phyloP scores from a whole-genome alignment of 2,888 invertebrate species.

The Toxonevra muliebris region DNA sequence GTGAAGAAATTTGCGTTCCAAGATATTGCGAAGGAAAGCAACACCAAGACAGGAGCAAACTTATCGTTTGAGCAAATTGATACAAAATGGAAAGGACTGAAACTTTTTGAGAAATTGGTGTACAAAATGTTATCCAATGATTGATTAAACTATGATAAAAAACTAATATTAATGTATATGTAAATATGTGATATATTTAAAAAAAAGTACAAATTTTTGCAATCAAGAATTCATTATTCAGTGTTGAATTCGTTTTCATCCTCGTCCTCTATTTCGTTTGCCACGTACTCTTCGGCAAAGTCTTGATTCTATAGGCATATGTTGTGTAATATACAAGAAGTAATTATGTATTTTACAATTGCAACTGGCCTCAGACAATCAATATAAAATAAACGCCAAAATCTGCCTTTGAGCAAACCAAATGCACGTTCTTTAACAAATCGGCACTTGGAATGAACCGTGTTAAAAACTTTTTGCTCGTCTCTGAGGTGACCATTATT shows the following conservation, averaged over 20 bases:
- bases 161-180: slow-evolving; percentile 2
- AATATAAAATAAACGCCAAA: slow-evolving; percentile 21
- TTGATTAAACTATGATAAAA: too few relatives aligned
- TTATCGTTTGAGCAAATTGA: slow-evolving; percentile 27
- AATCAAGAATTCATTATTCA: too few relatives aligned
- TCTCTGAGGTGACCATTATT: not conserved
- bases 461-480: slow-evolving; percentile 3
- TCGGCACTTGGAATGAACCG: slow-evolving; percentile 1
- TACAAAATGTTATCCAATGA: slow-evolving; percentile 32
- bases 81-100: slow-evolving; percentile 30
- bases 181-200: not conserved
- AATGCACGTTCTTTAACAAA: slow-evolving; percentile 17
- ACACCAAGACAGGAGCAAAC: slow-evolving; percentile 12
- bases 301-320: slow-evolving; percentile 21
- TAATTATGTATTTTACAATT: slow-evolving; percentile 22
- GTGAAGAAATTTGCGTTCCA: slow-evolving; percentile 16
- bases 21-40: slow-evolving; percentile 22
- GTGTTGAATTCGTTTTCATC: not conserved
- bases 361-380: slow-evolving; percentile 16
- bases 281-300: slow-evolving; percentile 17
- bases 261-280: not conserved
- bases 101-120: slow-evolving; percentile 22
- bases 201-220: too few relatives aligned
- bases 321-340: slow-evolving; percentile 20
- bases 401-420: slow-evolving; percentile 23